phyloP scores from a whole-genome alignment of 2,888 invertebrate species.

The Choristoneura rosaceana region DNA sequence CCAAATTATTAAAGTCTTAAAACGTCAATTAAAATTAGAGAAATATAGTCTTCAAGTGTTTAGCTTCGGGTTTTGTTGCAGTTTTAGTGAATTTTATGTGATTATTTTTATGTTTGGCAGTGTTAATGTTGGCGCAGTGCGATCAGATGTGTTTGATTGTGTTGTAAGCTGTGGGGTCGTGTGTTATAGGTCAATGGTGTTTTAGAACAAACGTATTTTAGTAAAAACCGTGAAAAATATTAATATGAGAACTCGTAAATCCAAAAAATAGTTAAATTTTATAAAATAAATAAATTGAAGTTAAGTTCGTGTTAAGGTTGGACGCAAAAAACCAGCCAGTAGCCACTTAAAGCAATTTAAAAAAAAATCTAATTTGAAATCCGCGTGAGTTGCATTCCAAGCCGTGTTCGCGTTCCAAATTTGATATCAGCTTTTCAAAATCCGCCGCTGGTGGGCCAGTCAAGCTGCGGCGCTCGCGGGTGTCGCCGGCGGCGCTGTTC shows the following conservation, averaged over 20 bases:
- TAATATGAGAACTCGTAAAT: not conserved
- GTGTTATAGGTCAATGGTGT: conserved; percentile 62
- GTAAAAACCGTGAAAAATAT: conserved; percentile 13
- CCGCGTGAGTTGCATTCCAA: not conserved
- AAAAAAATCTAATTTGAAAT: not conserved
- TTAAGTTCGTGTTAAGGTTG: conserved; percentile 18
- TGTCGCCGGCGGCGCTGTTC: conserved; percentile 83
- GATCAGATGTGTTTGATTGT: conserved; percentile 67
- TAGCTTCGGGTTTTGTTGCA: conserved; percentile 45
- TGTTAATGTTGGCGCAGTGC: conserved; percentile 63
- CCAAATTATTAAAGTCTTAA: conserved; percentile 12
- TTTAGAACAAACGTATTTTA: conserved; percentile 49
- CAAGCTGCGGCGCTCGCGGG: conserved; percentile 82
- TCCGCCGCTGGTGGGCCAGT: conserved; percentile 43
- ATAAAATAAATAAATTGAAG: not conserved
- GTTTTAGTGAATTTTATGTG: conserved; percentile 38
- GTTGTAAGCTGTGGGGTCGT: conserved; percentile 54
- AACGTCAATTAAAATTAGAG: conserved; percentile 33
- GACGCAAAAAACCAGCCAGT: not conserved
- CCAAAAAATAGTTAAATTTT: not conserved
- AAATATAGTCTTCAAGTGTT: conserved; percentile 42
- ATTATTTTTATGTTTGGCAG: conserved; percentile 41
- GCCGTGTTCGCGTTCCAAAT: conserved; percentile 25
- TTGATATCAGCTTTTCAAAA: not conserved
- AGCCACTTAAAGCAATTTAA: not conserved